Conservation (phyloP, 2,888 invertebrate genomes). For the Stenurella melanura region DNA sequence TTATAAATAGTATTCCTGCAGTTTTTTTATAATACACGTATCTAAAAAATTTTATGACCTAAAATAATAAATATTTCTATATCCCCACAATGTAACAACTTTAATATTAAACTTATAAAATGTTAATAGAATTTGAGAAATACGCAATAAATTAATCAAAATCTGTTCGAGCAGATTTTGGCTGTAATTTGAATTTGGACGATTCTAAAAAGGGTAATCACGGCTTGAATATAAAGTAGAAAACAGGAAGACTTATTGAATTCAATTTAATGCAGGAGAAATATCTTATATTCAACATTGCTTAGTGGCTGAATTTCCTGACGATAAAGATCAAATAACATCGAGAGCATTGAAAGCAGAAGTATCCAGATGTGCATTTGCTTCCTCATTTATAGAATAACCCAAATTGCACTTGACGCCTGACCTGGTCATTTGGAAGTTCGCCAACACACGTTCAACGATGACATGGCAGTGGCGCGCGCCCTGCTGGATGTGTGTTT, state of each 20-base stretch:
- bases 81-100: no score
- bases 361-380: slow-evolving; percentile 6
- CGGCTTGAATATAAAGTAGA: neutral
- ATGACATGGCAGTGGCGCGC: slow-evolving; percentile 17
- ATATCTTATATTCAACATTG: neutral
- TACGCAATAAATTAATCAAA: no score
- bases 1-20: no score
- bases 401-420: slow-evolving; percentile 29
- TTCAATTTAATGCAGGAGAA: neutral
- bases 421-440: slow-evolving; percentile 24
- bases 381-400: slow-evolving; percentile 12
- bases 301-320: neutral
- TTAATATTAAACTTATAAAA: no score
- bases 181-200: no score
- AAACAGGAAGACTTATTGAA: neutral
- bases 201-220: neutral
- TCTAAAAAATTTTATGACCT: no score
- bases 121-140: no score
- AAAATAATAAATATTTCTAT: no score
- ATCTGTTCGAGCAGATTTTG: no score
- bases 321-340: neutral
- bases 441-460: slow-evolving; percentile 19
- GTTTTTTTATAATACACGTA: no score
- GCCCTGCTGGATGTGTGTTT: neutral
- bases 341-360: neutral